phyloP scores from a whole-genome alignment of 1,140 invertebrate species.

The Ladona fulva region DNA sequence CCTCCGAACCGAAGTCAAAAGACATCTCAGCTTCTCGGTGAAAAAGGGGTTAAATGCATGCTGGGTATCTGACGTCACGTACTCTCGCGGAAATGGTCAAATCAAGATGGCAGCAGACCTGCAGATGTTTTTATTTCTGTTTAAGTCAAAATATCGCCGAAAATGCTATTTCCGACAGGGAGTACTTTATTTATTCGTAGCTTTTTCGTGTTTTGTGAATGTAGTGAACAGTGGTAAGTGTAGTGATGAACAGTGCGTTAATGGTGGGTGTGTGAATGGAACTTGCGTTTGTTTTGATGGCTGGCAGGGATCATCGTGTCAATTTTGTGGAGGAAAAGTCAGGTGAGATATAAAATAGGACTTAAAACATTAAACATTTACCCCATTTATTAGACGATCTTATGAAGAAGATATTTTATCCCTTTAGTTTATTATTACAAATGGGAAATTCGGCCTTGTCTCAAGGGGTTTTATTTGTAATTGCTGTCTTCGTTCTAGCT shows the following conservation, averaged over 20 bases:
- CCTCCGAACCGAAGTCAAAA: background rate
- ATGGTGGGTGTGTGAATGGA: slow-evolving; percentile 71
- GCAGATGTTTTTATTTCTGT: slow-evolving; percentile 76
- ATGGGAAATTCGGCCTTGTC: too few species aligned
- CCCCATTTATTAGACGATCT: too few species aligned
- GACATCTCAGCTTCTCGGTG: background rate
- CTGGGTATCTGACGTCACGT: slow-evolving; percentile 2
- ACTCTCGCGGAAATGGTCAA: slow-evolving; percentile 3
- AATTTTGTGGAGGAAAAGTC: slow-evolving; percentile 84
- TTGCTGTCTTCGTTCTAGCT: too few species aligned
- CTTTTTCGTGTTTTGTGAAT: slow-evolving; percentile 41
- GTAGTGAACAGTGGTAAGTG: slow-evolving; percentile 36
- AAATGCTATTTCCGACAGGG: slow-evolving; percentile 41
- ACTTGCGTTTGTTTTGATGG: slow-evolving; percentile 81
- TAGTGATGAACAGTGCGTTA: slow-evolving; percentile 43
- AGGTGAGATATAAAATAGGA: slow-evolving; percentile 50
- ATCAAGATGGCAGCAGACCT: slow-evolving; percentile 62
- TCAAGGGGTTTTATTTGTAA: too few species aligned
- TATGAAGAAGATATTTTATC: too few species aligned
- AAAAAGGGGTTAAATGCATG: slow-evolving; percentile 1
- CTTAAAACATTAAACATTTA: too few species aligned
- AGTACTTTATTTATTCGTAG: slow-evolving; percentile 32
- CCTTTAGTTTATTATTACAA: too few species aligned
- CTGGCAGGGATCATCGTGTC: slow-evolving; percentile 79
- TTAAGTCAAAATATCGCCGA: slow-evolving; percentile 72